Evolutionary conservation across 2,113 vertebrate genomes (phyloP).

Genomic region (Grus americana): DNA sequence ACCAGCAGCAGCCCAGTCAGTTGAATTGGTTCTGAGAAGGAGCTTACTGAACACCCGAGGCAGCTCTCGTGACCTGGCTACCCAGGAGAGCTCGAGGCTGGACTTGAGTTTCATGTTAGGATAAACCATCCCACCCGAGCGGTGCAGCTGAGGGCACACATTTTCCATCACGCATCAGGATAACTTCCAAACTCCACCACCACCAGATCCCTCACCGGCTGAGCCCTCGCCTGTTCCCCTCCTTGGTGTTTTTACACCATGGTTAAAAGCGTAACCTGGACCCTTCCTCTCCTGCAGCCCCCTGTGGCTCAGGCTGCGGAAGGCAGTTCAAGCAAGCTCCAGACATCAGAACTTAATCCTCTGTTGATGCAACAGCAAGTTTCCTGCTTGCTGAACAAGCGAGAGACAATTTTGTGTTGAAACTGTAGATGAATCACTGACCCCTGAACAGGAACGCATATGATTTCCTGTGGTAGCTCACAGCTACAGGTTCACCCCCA

Average conservation of each 20-base stretch:
- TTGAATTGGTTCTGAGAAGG: background rate
- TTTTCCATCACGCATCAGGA: background rate
- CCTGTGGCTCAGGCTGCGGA: fast-evolving
- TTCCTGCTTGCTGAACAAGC: slow-evolving; percentile 21
- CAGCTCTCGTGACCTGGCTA: fast-evolving
- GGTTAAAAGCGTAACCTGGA: background rate
- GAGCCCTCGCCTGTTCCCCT: background rate
- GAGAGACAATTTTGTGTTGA: background rate
- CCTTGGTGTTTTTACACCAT: background rate
- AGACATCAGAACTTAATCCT: slow-evolving; percentile 45
- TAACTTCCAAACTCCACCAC: background rate
- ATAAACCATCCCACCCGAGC: fast-evolving
- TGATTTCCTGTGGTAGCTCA: background rate
- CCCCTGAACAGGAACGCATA: background rate
- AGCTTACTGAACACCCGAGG: background rate
- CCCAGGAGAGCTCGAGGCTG: background rate
- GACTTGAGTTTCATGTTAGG: fast-evolving
- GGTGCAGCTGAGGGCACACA: background rate
- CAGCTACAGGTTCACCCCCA: background rate
- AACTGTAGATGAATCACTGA: background rate
- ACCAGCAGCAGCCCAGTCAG: background rate
- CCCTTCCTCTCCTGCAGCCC: background rate
- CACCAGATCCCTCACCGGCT: background rate
- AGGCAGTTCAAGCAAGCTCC: background rate
- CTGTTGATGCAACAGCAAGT: slow-evolving; percentile 32